Base-by-base conservation (phyloP, 2,113 vertebrate species). In the Rostratula benghalensis region DNA sequence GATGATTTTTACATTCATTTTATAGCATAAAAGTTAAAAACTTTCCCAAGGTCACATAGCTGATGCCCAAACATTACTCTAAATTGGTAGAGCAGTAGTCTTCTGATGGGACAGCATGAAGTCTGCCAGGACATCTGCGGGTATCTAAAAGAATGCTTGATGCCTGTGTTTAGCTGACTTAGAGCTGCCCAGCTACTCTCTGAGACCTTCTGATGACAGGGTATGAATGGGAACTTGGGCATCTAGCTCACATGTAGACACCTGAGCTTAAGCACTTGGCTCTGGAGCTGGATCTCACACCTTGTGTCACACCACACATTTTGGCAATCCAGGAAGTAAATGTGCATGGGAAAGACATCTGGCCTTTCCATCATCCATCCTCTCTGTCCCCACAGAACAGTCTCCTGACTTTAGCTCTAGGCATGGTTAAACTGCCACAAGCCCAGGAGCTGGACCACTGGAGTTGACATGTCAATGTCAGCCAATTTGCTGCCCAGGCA, bases 291-390 rank as follows among this genome's bases (percentile, higher is more conserved):
- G 59, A 51, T 56, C 43, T 79, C 20, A 7, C 25, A 21, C 24
- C 10, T 43, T 28, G 5, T 57, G 48, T 35, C 31, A 6, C 23
- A 67, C 6, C 4, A 48, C 21, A 59, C 0, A 0, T 35, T 39
- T 22, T 63, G 21, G 18, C 51, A 88, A 45, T 24, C 13, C 51
- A 71, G 21, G 50, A 60, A 28, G 37, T 7, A n/a, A 21, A 35
- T 12, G 10, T 22, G 3, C 37, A 20, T 28, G 19, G 19, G 69
- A 67, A 89, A 54, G 24, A 54, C 6, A 43, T n/a, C 16, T 6
- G 14, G 11, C 16, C 28, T 89, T 80, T n/a, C 9, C 9, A n/a
- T 57, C 37, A 41, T 8, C 33, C 31, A 23, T 63, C 43, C 22
- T 54, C 16, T 78, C 23, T 8, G 3, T 9, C 15, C 13, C 13